Base-by-base conservation (phyloP, 2,888 invertebrate genomes). In the Acleris holmiana region DNA sequence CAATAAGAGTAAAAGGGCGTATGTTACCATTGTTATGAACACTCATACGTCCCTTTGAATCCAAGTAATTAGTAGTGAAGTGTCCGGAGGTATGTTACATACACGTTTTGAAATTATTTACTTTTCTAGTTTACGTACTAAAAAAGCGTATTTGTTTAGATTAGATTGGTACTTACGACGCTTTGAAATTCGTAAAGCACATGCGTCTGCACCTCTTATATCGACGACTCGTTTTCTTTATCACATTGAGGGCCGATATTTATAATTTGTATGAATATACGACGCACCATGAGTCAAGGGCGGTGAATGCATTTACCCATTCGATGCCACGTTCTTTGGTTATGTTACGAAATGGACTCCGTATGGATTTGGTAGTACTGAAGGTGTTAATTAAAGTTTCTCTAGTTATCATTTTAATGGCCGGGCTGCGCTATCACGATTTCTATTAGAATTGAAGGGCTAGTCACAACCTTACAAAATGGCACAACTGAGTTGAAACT, bases 381-480 rank as follows among this genome's bases (percentile, higher is more conserved):
- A 35, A 35, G 13, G 13, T 35, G 35, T 3, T 56, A 51, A 63
- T 63, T 15, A 51, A 19, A 64, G 40, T 64, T 64, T 64, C 57
- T 58, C 63, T 46, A 57, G 57, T 57, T 63, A 63, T 57, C 19
- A 63, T 63, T 63, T 47, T 57, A 46, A 63, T 57, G 51, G 46
- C 15, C 29, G 13, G 19, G 46, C 51, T 50, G 49, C 40, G 6
- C 25, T 23, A 23, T 64, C 58, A 64, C 58, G 63, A 58, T 58
- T 53, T 64, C 51, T 58, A 64, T 58, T 58, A 58, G 46, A 25
- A 10, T 50, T 47, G 51, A 64, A 64, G 58, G 53, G 53, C 47
- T 63, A 8, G 40, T 44, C 5, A n/a, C 1, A 50, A 50, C 17
- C 13, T 35, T 35, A 35, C 13, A 3, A 13, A 35, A 35, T 35